Conservation (phyloP, 2,797 vertebrate genomes). For the Sparus aurata region DNA sequence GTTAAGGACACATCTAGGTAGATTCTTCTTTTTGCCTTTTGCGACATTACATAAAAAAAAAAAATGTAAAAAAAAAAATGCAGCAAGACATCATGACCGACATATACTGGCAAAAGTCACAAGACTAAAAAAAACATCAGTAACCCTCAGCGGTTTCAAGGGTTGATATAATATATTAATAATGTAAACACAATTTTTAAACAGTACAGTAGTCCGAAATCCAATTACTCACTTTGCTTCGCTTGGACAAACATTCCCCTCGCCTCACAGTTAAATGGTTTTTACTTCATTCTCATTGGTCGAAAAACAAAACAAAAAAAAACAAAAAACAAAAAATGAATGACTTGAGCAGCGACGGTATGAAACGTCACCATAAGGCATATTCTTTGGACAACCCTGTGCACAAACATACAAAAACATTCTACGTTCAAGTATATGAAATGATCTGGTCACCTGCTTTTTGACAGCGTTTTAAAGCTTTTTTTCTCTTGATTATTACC, state of each 20-base stretch:
- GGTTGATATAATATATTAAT: conserved; percentile 87
- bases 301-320: conserved; percentile 33
- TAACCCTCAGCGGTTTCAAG: conserved; percentile 70
- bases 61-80: conserved; percentile 67
- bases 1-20: conserved; percentile 84
- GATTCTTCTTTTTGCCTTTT: conserved; percentile 80
- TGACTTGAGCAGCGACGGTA: conserved; percentile 56
- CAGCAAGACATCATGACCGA: conserved; percentile 75
- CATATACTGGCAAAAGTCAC: conserved; percentile 77
- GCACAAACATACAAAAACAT: conserved; percentile 79
- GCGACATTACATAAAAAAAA: conserved; percentile 53
- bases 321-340: conserved; percentile 31
- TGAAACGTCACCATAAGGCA: conserved; percentile 76
- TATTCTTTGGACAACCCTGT: conserved; percentile 84
- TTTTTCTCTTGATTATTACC: conserved; percentile 24
- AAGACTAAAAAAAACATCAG: conserved; percentile 72
- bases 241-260: conserved; percentile 47
- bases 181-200: conserved; percentile 86
- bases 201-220: conserved; percentile 81
- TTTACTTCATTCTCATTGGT: conserved; percentile 76
- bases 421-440: conserved; percentile 75
- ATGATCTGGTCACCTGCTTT: conserved; percentile 56
- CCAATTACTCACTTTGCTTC: conserved; percentile 60
- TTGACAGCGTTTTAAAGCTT: conserved; percentile 18
- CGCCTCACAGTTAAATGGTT: conserved; percentile 57